A percentile compares a stretch with the other conserved stretches of the same genome.
Conservation (phyloP, 2,888 invertebrate genomes). For the Thereva nobilitata region DNA sequence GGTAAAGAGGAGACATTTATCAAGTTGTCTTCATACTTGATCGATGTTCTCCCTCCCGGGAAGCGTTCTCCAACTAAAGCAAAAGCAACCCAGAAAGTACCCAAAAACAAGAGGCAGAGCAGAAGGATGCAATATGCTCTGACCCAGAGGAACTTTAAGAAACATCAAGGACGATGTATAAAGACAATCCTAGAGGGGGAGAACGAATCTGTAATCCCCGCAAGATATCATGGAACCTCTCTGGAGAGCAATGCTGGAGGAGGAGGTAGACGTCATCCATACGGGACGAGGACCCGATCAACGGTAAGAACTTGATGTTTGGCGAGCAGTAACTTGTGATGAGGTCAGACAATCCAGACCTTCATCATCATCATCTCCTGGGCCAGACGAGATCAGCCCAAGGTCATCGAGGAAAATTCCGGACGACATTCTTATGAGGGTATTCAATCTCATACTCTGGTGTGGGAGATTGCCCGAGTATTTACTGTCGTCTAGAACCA, state of each 20-base stretch:
- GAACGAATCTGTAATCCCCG: not conserved
- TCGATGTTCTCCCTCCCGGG: no score
- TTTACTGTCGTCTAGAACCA: no score
- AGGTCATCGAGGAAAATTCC: not conserved
- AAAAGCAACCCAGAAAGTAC: no score
- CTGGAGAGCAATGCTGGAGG: not conserved
- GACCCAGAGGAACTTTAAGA: no score
- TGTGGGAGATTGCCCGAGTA: no score
- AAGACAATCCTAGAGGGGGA: not conserved
- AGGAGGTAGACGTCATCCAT: no score
- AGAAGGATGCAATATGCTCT: no score
- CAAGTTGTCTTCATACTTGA: no score
- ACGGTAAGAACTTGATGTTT: not conserved
- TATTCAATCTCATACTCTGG: slow-evolving; percentile 4
- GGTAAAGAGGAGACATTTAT: no score
- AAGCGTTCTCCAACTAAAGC: no score
- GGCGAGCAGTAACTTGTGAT: not conserved
- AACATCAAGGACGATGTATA: slow-evolving; percentile 5
- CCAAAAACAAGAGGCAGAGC: no score
- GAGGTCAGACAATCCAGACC: not conserved
- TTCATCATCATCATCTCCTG: not conserved
- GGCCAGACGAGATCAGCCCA: not conserved
- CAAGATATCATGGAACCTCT: not conserved
- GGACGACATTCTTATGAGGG: not conserved
- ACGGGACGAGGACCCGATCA: no score